A percentile compares a stretch with the other conserved stretches of the same genome.
Evolutionary conservation across 2,113 vertebrate species (phyloP).

Genomic region (Procavia capensis): DNA sequence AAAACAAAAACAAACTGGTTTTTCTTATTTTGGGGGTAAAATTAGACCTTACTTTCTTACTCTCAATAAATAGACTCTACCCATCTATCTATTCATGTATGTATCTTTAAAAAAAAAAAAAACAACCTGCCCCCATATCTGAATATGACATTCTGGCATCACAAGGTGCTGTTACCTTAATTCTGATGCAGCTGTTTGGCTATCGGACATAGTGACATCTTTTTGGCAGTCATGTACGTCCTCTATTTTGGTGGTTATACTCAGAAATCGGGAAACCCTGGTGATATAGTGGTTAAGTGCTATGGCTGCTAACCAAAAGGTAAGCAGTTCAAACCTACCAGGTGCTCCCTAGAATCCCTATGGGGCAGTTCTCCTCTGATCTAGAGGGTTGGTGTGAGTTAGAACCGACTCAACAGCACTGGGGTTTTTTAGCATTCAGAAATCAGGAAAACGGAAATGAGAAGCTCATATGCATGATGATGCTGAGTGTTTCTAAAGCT

Average conservation of each 20-base stretch:
- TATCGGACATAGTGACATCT: not conserved
- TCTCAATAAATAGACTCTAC: not conserved
- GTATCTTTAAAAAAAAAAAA: not conserved
- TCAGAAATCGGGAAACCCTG: slow-evolving; percentile 38
- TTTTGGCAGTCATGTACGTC: not conserved
- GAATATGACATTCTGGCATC: not conserved
- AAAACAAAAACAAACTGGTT: too few relatives aligned
- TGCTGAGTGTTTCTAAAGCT: not conserved
- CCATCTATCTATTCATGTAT: not conserved
- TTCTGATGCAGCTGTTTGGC: not conserved
- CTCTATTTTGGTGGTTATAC: not conserved
- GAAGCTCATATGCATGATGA: not conserved
- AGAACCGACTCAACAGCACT: too few relatives aligned
- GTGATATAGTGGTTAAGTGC: too few relatives aligned
- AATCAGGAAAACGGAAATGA: not conserved
- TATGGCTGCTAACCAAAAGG: too few relatives aligned
- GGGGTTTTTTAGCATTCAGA: too few relatives aligned
- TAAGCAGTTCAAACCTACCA: too few relatives aligned
- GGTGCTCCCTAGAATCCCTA: too few relatives aligned
- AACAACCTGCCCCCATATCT: not conserved
- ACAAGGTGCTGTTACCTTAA: not conserved
- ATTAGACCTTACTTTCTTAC: not conserved
- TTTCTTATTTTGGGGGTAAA: not conserved
- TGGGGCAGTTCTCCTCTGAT: too few relatives aligned
- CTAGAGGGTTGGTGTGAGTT: too few relatives aligned